Evolutionary conservation across 2,113 vertebrate species (phyloP).

Genomic region (Tachysurus fulvidraco): DNA sequence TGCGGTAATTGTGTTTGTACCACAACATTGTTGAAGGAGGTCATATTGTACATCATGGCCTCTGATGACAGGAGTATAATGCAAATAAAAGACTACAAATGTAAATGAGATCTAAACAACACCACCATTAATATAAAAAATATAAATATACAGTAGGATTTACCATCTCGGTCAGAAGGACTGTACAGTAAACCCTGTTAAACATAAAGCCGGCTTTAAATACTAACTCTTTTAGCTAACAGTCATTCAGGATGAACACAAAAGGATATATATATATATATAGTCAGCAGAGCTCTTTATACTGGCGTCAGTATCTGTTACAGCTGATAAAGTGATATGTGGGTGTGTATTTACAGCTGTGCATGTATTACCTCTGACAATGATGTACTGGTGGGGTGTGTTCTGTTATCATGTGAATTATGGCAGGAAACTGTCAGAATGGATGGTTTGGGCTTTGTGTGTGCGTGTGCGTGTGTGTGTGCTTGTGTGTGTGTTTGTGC

Average conservation of each 20-base stretch:
- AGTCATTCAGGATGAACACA: background rate
- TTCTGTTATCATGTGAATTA: conserved; percentile 32
- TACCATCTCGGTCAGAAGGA: background rate
- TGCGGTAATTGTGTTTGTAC: background rate
- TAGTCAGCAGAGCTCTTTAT: background rate
- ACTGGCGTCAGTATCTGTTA: background rate
- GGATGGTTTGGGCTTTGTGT: background rate
- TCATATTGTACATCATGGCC: background rate
- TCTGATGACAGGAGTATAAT: background rate
- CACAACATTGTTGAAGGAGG: background rate
- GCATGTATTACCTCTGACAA: background rate
- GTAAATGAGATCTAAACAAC: background rate
- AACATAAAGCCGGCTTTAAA: background rate
- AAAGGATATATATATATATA: background rate
- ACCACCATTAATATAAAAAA: background rate
- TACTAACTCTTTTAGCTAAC: background rate
- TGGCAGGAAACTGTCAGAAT: background rate
- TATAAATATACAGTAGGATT: background rate
- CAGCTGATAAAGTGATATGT: conserved; percentile 8
- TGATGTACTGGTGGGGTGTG: conserved; percentile 3
- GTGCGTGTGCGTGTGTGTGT: background rate
- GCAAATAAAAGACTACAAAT: background rate
- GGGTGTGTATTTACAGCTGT: conserved; percentile 5
- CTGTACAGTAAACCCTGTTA: background rate
- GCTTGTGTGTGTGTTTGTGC: too few relatives aligned